Conservation (phyloP, 1,140 invertebrate species). For the Phenacoccus solenopsis region DNA sequence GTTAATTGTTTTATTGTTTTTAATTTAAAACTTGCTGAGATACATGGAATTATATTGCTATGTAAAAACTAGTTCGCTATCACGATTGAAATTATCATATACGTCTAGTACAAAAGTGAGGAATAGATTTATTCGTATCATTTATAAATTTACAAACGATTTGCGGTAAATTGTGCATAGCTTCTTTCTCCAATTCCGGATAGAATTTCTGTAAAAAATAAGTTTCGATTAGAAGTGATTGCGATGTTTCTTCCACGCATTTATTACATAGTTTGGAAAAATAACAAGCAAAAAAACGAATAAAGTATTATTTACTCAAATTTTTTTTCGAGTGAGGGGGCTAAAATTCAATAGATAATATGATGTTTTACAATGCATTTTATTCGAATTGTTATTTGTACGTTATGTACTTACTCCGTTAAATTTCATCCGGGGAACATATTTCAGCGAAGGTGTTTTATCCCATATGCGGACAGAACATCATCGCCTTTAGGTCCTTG, state of each 20-base stretch:
- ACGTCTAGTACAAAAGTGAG: neutral
- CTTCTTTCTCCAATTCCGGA: neutral
- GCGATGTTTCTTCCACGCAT: too few species aligned
- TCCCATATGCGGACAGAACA: constrained; percentile 18
- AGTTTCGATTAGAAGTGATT: neutral
- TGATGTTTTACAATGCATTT: too few species aligned
- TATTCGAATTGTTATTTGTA: too few species aligned
- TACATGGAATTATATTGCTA: neutral
- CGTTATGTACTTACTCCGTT: constrained; percentile 20
- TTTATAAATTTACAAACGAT: constrained; percentile 7
- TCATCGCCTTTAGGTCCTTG: neutral
- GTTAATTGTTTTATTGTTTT: neutral
- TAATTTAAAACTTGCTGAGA: neutral
- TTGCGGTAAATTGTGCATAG: neutral
- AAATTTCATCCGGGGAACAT: constrained; percentile 5
- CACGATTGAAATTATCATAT: neutral
- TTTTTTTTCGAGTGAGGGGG: too few species aligned
- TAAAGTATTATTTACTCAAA: too few species aligned
- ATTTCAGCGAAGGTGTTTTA: neutral
- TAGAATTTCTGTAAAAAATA: neutral
- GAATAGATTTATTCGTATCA: neutral
- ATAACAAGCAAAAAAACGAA: too few species aligned
- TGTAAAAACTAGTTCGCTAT: neutral
- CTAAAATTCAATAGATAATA: too few species aligned
- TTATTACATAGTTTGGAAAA: too few species aligned